phyloP scores from a whole-genome alignment of 1,140 invertebrate species.

The Bathynomus jamesi region DNA sequence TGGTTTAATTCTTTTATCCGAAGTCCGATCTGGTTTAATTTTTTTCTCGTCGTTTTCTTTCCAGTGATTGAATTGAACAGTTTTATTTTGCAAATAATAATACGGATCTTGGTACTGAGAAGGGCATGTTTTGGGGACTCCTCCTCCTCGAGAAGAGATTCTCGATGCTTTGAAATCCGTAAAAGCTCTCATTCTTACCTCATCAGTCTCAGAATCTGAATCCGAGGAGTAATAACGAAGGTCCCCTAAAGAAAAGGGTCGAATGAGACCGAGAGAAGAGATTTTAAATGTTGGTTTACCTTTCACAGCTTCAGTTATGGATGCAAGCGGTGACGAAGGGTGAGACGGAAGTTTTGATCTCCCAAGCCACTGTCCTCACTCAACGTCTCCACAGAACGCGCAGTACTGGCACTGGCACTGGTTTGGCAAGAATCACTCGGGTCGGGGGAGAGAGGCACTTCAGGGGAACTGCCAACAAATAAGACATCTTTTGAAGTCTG shows the following conservation, averaged over 20 bases:
- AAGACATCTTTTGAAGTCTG: neutral
- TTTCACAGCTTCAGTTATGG: too few relatives aligned
- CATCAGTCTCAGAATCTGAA: constrained; percentile 18
- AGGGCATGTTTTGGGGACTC: too few relatives aligned
- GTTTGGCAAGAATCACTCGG: neutral
- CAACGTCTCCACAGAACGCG: neutral
- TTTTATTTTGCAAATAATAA: too few relatives aligned
- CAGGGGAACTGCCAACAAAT: neutral
- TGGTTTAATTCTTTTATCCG: too few relatives aligned
- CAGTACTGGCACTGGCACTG: neutral
- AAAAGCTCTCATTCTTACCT: neutral
- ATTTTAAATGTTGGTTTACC: too few relatives aligned
- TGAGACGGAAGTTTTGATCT: neutral
- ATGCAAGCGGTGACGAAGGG: constrained; percentile 5
- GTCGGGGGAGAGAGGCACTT: neutral
- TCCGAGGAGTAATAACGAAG: constrained; percentile 5
- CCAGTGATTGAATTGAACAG: neutral
- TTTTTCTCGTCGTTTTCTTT: neutral
- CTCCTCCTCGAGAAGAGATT: neutral
- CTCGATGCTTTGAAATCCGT: neutral
- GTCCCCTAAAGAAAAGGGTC: constrained; percentile 17
- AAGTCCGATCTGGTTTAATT: neutral
- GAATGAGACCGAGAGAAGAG: constrained; percentile 1
- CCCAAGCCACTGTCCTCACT: neutral
- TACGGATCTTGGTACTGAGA: too few relatives aligned